Percentiles rank a stretch among this genome's conserved stretches.
phyloP scores from a whole-genome alignment of 2,113 vertebrate genomes.

The Gallinago paraguaiae region DNA sequence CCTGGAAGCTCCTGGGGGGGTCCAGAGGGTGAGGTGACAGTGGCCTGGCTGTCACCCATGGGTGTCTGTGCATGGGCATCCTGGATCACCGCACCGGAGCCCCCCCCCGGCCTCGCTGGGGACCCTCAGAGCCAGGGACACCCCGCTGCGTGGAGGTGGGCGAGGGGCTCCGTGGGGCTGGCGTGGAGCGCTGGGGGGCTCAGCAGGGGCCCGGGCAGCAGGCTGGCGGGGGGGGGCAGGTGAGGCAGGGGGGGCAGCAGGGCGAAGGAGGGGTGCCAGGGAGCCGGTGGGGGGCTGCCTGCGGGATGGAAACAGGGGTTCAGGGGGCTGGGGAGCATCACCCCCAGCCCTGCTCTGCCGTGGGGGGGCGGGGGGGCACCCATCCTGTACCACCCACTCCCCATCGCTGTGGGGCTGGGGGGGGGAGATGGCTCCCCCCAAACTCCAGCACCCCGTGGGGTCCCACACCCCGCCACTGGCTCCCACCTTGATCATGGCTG shows the following conservation, averaged over 20 bases:
- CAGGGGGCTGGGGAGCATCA: neutral
- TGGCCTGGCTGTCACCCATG: neutral
- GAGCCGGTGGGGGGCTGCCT: neutral
- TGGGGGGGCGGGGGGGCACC: neutral
- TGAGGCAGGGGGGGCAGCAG: neutral
- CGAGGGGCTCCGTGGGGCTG: neutral
- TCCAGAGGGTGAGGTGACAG: neutral
- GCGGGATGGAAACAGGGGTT: neutral
- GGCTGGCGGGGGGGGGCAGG: neutral
- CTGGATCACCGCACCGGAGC: rapidly evolving
- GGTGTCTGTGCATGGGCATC: rapidly evolving
- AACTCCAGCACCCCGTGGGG: neutral
- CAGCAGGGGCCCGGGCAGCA: neutral
- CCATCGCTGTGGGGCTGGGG: rapidly evolving
- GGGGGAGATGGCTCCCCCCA: rapidly evolving
- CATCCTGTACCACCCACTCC: neutral
- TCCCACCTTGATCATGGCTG: neutral
- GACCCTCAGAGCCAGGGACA: neutral
- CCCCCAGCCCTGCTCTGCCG: neutral
- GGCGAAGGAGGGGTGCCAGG: neutral
- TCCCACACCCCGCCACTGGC: rapidly evolving
- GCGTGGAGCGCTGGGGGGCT: neutral
- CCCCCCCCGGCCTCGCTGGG: rapidly evolving
- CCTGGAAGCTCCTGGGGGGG: neutral
- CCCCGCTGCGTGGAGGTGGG: rapidly evolving